Conservation (phyloP, 2,113 vertebrate genomes). For the Zapus hudsonius region DNA sequence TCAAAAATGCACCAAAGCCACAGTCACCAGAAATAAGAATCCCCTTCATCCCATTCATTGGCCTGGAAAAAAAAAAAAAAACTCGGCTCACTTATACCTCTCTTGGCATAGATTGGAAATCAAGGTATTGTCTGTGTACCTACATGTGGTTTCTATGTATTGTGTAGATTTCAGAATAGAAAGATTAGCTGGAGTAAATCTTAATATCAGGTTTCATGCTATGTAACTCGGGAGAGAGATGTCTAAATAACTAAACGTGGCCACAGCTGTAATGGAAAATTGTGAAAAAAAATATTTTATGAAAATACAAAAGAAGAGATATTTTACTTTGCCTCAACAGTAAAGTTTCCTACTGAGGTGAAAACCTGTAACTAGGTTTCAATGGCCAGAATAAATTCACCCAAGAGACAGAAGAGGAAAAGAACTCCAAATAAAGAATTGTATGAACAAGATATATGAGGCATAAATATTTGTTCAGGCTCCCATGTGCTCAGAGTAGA, state of each 20-base stretch:
- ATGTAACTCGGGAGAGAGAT: background rate
- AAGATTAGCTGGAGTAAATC: background rate
- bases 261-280: background rate
- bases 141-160: background rate
- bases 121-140: background rate
- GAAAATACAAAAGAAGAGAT: background rate
- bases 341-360: constrained; percentile 17
- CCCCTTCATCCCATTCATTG: background rate
- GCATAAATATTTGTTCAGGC: constrained; percentile 1
- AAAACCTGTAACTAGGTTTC: background rate
- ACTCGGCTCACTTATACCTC: accelerated
- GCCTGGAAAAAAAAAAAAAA: no score
- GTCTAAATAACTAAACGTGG: background rate
- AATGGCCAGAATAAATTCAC: background rate
- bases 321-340: background rate
- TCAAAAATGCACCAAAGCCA: background rate
- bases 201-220: background rate
- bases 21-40: background rate
- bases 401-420: background rate
- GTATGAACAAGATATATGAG: background rate
- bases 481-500: background rate
- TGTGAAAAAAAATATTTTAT: background rate
- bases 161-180: background rate
- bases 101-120: background rate
- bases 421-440: background rate